Conservation (phyloP, 2,113 vertebrate species). For the Cheirogaleus medius region DNA sequence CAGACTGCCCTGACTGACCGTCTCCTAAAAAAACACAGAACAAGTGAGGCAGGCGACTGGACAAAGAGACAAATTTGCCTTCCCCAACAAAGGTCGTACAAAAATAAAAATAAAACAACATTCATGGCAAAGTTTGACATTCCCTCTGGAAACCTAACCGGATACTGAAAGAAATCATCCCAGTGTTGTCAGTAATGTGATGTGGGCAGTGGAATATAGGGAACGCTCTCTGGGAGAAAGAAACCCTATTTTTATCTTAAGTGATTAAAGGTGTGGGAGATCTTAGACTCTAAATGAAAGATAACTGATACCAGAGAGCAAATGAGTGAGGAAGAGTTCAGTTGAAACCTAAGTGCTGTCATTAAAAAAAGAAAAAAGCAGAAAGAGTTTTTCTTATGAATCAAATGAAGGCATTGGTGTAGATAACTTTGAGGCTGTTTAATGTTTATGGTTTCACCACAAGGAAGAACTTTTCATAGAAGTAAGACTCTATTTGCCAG, state of each 20-base stretch:
- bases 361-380: background rate
- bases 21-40: too few species aligned
- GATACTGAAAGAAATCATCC: background rate
- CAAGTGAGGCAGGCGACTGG: too few species aligned
- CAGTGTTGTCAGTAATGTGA: background rate
- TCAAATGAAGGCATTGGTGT: background rate
- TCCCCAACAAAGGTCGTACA: too few species aligned
- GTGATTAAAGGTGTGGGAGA: background rate
- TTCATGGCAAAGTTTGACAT: background rate
- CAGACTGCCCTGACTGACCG: too few species aligned
- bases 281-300: background rate
- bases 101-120: background rate
- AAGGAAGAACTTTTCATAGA: slow-evolving; percentile 12
- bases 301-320: background rate
- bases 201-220: background rate
- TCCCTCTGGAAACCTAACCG: background rate
- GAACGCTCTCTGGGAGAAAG: background rate
- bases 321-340: background rate
- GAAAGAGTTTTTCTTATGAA: slow-evolving; percentile 9
- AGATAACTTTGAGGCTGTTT: background rate
- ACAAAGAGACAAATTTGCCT: too few species aligned
- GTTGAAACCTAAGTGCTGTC: background rate
- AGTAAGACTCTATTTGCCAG: background rate
- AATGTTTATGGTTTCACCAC: background rate
- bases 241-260: background rate